Evolutionary conservation across 1,140 invertebrate genomes (phyloP).

Genomic region (Zaprionus davidi): DNA sequence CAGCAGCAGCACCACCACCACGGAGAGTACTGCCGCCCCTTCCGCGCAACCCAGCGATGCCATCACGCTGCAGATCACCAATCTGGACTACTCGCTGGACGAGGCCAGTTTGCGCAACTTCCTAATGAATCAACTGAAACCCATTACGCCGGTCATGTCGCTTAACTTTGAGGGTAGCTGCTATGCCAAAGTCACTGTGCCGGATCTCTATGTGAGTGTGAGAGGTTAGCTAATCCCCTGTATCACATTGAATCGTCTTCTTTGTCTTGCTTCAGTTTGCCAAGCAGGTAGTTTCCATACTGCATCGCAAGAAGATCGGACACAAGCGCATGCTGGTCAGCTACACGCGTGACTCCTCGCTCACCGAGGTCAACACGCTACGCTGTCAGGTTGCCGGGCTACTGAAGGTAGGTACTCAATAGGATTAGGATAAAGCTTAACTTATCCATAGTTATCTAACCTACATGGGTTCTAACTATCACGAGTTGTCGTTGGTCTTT

Average conservation of each 20-base stretch:
- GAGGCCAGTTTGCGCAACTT: slow-evolving; percentile 73
- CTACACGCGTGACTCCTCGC: slow-evolving; percentile 87
- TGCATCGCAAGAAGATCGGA: slow-evolving; percentile 93
- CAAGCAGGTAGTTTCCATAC: slow-evolving; percentile 92
- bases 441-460: too few relatives aligned
- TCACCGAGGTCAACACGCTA: slow-evolving; percentile 88
- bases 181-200: slow-evolving; percentile 81
- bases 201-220: slow-evolving; percentile 77
- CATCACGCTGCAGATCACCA: slow-evolving; percentile 82
- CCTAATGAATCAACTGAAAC: slow-evolving; percentile 76
- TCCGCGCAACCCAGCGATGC: slow-evolving; percentile 45
- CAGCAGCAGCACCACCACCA: slow-evolving; percentile 3
- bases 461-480: too few relatives aligned
- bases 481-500: too few relatives aligned
- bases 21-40: not conserved
- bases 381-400: slow-evolving; percentile 88
- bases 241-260: too few relatives aligned
- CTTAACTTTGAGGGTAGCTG: slow-evolving; percentile 77
- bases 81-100: slow-evolving; percentile 81
- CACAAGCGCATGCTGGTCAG: slow-evolving; percentile 93
- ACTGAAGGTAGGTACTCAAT: slow-evolving; percentile 85
- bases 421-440: not conserved
- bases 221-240: too few relatives aligned
- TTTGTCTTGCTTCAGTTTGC: slow-evolving; percentile 84
- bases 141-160: slow-evolving; percentile 80